These are phyloP conservation scores for Carcina quercana DNA, from an alignment of 2,888 invertebrate species.

Conservation along the genomic window DNA sequence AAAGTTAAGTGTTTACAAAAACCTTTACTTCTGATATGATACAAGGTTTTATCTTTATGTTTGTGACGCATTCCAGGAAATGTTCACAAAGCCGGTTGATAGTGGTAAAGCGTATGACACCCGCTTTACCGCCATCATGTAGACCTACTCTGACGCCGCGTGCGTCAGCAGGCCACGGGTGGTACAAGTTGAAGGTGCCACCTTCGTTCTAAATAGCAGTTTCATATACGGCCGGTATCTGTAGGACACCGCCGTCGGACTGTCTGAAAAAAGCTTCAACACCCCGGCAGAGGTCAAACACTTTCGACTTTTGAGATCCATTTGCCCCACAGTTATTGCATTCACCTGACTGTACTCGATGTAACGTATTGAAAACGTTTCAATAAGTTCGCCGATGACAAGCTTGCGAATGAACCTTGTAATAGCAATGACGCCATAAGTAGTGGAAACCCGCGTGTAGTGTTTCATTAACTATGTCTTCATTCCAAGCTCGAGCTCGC, in stretches of 20 bases:
- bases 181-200: conserved; percentile 73
- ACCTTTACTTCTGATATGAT: conserved; percentile 59
- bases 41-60: conserved; percentile 49
- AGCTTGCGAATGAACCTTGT: no score
- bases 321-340: conserved; percentile 66
- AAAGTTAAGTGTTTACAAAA: no score
- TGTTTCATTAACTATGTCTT: no score
- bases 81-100: conserved; percentile 46
- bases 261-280: conserved; percentile 57
- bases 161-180: conserved; percentile 69
- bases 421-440: no score
- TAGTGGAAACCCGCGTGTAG: no score
- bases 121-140: conserved; percentile 55
- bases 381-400: no score
- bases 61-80: conserved; percentile 39
- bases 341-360: no score
- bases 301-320: conserved; percentile 44
- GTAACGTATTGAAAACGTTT: no score
- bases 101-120: conserved; percentile 42
- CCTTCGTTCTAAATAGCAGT: conserved; percentile 75
- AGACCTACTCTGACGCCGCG: conserved; percentile 55
- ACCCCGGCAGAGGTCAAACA: conserved; percentile 55
- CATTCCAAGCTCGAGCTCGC: no score
- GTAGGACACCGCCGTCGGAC: conserved; percentile 47
- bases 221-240: conserved; percentile 63